A percentile compares a stretch with the other conserved stretches of the same genome.
Conservation (phyloP, 1,140 invertebrate genomes). For the Platorchestia sp. region DNA sequence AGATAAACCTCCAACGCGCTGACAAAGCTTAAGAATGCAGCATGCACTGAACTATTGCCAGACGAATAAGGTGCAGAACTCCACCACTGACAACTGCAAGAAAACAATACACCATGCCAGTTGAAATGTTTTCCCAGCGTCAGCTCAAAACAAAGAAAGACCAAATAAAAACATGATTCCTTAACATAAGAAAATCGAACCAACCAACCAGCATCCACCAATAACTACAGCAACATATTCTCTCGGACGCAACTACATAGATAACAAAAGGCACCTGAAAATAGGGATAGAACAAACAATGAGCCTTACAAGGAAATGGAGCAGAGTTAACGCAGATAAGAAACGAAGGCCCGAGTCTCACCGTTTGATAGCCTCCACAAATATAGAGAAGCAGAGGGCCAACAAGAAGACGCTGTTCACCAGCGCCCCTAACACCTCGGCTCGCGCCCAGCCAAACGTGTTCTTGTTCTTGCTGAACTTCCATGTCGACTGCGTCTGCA, state of each 20-base stretch:
- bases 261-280: no score
- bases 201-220: not conserved
- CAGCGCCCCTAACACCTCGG: slow-evolving; percentile 91
- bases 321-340: not conserved
- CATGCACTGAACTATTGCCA: no score
- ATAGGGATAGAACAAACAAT: not conserved
- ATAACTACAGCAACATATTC: not conserved
- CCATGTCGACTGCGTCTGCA: slow-evolving; percentile 89
- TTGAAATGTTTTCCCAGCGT: not conserved
- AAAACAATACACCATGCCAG: no score
- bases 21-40: no score
- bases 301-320: not conserved
- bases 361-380: slow-evolving; percentile 89
- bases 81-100: no score
- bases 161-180: not conserved
- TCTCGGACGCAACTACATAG: no score
- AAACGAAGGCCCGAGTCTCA: slow-evolving; percentile 60
- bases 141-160: not conserved
- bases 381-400: slow-evolving; percentile 92
- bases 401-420: slow-evolving; percentile 93
- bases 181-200: not conserved
- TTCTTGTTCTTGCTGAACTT: slow-evolving; percentile 89
- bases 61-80: no score
- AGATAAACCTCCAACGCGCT: no score
- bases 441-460: slow-evolving; percentile 93